Base-by-base conservation (phyloP, 2,797 vertebrate species). In the Danio jaintianensis region DNA sequence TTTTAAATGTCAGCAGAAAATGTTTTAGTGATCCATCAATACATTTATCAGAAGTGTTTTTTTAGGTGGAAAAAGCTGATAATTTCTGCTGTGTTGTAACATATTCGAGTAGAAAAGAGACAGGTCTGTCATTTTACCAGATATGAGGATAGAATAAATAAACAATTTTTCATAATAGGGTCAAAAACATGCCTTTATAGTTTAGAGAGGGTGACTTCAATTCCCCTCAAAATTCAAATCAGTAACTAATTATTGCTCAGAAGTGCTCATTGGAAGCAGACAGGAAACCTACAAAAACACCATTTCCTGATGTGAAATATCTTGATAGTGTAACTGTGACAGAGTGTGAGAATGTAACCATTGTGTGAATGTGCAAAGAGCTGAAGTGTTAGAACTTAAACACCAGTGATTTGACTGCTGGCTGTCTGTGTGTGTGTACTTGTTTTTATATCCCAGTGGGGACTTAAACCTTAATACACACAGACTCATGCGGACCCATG, bases 311-410 rank as follows among this genome's bases (percentile, higher is more conserved):
- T 43, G 38, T 56, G 18, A 43, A 40, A 40, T 20, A 20, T 18
- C 53, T 10, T 12, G 6, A 18, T 10, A 18, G 18, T 40, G 48
- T 36, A 55, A 40, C 48, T 20, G 50, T 5, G 10, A 29, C 22
- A n/a, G 15, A 70, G 52, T 42, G 69, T 42, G 50, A 56, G 18
- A 72, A 70, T 20, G 36, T 42, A 13, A 70, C 36, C 68, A 40
- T 70, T 36, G 4, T 12, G 36, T 40, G 11, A 70, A 56, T 40
- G 18, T 22, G 53, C 40, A 73, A 0, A 20, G 5, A 45, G 38
- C 36, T 47, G 1, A 73, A 73, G 40, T 42, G 50, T 22, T 40
- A 59, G 8, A 58, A 53, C 29, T 48, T 7, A 40, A 12, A 69
- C 4, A 69, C 15, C 15, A n/a, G 29, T 7, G 5, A n/a, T 69